These are phyloP conservation scores for Haliclona indistincta DNA, from an alignment of 37 sponge, comb jelly and placozoan genomes.

Conservation along the genomic window DNA sequence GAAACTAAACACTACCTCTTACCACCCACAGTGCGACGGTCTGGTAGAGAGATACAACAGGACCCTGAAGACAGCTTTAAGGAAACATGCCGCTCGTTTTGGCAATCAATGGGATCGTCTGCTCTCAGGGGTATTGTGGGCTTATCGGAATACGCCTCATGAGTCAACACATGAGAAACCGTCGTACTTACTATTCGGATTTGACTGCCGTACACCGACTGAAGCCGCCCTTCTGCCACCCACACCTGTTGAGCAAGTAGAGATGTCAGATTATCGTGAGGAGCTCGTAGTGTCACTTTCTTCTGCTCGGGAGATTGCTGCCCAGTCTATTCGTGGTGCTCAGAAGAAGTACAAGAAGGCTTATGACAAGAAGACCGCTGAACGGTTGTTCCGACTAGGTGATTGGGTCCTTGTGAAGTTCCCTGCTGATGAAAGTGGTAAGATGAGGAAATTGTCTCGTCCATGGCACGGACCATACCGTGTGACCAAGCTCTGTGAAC, in stretches of 20 bases:
- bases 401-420: slow-evolving; percentile 34
- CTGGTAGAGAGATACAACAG: slow-evolving; percentile 37
- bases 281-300: slow-evolving; percentile 23
- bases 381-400: not conserved
- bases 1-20: slow-evolving; percentile 37
- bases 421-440: slow-evolving; percentile 28
- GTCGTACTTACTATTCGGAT: slow-evolving; percentile 28
- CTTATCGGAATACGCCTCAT: slow-evolving; percentile 26
- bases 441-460: slow-evolving; percentile 20
- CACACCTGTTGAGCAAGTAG: not conserved
- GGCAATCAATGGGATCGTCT: slow-evolving; percentile 32
- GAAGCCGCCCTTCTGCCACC: slow-evolving; percentile 29
- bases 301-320: slow-evolving; percentile 24
- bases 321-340: not conserved
- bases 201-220: slow-evolving; percentile 18
- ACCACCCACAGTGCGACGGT: slow-evolving; percentile 32
- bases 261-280: slow-evolving; percentile 17
- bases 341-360: slow-evolving; percentile 16
- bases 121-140: slow-evolving; percentile 34
- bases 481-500: not conserved
- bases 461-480: slow-evolving; percentile 28
- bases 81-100: slow-evolving; percentile 14
- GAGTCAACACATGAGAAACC: slow-evolving; percentile 38
- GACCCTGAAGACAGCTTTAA: slow-evolving; percentile 19
- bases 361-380: not conserved